These are phyloP conservation scores for Pituophis catenifer DNA, from an alignment of 2,113 vertebrate species.

Conservation along the genomic window DNA sequence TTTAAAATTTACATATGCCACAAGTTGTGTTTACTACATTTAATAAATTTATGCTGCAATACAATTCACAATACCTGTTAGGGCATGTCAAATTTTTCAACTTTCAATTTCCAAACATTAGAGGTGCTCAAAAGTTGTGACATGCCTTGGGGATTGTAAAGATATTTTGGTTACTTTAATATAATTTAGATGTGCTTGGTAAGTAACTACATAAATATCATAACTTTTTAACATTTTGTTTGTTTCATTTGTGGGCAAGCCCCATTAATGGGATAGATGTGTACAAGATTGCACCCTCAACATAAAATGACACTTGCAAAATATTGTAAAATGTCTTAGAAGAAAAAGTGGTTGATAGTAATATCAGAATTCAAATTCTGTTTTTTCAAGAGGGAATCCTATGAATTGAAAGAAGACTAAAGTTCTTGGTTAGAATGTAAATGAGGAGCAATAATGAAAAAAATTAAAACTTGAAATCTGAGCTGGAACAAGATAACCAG, in stretches of 20 bases:
- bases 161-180: no score
- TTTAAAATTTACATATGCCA: neutral
- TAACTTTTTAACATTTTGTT: no score
- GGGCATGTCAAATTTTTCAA: no score
- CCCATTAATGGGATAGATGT: neutral
- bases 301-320: neutral
- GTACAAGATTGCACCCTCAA: neutral
- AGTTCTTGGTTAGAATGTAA: neutral
- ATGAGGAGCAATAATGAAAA: neutral
- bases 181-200: no score
- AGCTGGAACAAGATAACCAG: neutral
- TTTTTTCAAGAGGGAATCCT: neutral
- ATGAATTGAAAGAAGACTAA: neutral
- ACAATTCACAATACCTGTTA: neutral
- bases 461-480: neutral
- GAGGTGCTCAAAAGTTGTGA: no score
- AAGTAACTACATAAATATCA: no score
- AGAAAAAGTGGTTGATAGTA: neutral
- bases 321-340: neutral
- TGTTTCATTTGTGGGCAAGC: neutral
- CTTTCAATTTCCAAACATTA: no score
- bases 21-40: neutral
- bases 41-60: neutral
- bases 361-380: neutral
- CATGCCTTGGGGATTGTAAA: no score